Conservation (phyloP, 2,888 invertebrate species). For the Lasius platythorax region DNA sequence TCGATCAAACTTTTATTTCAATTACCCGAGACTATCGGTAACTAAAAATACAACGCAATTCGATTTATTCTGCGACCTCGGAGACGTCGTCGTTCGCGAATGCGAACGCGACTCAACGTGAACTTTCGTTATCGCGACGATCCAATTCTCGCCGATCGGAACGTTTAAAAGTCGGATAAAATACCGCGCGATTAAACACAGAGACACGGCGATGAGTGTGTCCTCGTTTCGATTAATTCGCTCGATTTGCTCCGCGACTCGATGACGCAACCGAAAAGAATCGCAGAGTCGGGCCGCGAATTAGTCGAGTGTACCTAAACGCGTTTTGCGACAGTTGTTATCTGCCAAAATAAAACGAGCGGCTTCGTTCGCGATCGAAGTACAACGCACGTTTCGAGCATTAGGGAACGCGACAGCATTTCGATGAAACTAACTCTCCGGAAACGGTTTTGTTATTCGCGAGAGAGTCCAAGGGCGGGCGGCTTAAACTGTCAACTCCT, state of each 20-base stretch:
- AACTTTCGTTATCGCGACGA: conserved; percentile 1
- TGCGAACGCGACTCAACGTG: not conserved
- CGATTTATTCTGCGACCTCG: not conserved
- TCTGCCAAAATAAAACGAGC: not conserved
- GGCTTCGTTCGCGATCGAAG: not conserved
- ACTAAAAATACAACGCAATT: conserved; percentile 19
- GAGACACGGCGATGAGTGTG: conserved; percentile 17
- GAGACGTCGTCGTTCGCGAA: not conserved
- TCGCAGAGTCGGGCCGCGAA: not conserved
- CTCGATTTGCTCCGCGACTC: conserved; percentile 59
- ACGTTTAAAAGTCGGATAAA: not conserved
- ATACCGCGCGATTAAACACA: not conserved
- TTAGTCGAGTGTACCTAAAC: not conserved
- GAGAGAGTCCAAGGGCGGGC: conserved; percentile 18
- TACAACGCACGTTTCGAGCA: not conserved
- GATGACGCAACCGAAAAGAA: conserved; percentile 2
- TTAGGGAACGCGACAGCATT: not conserved
- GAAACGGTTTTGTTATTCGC: not conserved
- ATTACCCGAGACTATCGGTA: conserved; percentile 6
- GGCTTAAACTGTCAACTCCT: conserved; percentile 50
- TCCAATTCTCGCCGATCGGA: not conserved
- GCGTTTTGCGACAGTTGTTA: not conserved
- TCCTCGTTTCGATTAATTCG: conserved; percentile 69
- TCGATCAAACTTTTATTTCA: conserved; percentile 32
- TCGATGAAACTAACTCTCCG: conserved; percentile 11